A percentile compares a stretch with the other conserved stretches of the same genome.
phyloP scores from a whole-genome alignment of 1,140 invertebrate genomes.

The Magallana angulata region DNA sequence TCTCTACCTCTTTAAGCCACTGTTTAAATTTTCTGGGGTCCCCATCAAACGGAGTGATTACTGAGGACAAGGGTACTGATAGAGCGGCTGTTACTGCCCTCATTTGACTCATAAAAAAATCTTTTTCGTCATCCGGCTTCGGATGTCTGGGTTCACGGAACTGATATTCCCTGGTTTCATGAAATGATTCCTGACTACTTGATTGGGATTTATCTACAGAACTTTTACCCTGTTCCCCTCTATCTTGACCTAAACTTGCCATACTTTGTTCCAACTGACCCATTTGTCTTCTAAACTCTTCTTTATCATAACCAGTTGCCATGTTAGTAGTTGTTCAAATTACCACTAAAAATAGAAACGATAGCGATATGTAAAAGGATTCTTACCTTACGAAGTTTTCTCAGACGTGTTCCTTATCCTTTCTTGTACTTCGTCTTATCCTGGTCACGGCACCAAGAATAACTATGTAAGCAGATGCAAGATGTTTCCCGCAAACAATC shows the following conservation, averaged over 20 bases:
- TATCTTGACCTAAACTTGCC: neutral
- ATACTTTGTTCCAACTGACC: neutral
- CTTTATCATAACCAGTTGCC: too few species aligned
- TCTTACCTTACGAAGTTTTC: too few species aligned
- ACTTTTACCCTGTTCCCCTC: neutral
- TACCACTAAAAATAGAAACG: too few species aligned
- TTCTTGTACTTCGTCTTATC: neutral
- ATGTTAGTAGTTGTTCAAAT: too few species aligned
- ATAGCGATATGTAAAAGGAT: too few species aligned
- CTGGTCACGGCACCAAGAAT: slow-evolving; percentile 25
- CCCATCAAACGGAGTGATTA: slow-evolving; percentile 25
- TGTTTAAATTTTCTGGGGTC: slow-evolving; percentile 39
- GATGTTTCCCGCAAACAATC: neutral
- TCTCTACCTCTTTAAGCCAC: slow-evolving; percentile 48
- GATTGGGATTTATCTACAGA: neutral
- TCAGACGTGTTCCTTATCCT: neutral
- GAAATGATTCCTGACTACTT: neutral
- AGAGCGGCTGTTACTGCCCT: neutral
- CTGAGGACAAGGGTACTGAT: neutral
- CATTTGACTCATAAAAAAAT: too few species aligned
- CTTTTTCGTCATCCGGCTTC: too few species aligned
- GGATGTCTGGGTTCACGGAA: neutral
- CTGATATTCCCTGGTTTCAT: neutral
- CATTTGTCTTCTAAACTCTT: too few species aligned
- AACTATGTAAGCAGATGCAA: neutral